These are phyloP conservation scores for Drosophila mayaguana DNA, from an alignment of 2,888 invertebrate genomes.

Conservation along the genomic window DNA sequence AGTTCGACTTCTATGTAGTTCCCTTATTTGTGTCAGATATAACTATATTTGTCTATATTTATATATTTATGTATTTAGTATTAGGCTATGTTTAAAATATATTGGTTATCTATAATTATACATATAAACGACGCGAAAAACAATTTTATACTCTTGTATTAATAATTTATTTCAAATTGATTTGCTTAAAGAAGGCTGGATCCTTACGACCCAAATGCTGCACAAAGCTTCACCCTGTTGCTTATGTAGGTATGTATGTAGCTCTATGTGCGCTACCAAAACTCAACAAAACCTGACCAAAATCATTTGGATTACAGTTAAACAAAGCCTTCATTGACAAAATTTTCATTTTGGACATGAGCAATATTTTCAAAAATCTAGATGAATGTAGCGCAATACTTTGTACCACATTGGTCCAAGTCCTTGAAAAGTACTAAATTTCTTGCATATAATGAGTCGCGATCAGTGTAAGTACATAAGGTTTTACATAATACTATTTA, in stretches of 20 bases:
- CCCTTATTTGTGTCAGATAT: conserved; percentile 82
- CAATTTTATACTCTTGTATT: neutral
- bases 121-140: neutral
- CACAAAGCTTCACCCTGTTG: conserved; percentile 52
- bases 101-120: neutral
- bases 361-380: conserved; percentile 28
- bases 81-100: no score
- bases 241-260: conserved; percentile 42
- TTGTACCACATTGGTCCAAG: conserved; percentile 36
- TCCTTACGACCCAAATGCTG: conserved; percentile 28
- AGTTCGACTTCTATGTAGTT: conserved; percentile 49
- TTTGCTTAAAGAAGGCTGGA: conserved; percentile 75
- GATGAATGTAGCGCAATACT: conserved; percentile 30
- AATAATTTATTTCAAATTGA: conserved; percentile 72
- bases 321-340: conserved; percentile 49
- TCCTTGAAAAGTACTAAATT: conserved; percentile 51
- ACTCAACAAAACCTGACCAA: conserved; percentile 4
- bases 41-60: conserved; percentile 35
- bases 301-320: neutral
- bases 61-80: conserved; percentile 52
- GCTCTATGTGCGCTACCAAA: conserved; percentile 59
- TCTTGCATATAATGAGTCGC: conserved; percentile 53
- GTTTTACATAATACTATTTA: neutral
- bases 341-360: conserved; percentile 30
- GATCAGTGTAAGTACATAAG: conserved; percentile 45